Base-by-base conservation (phyloP, 1,140 invertebrate genomes). In the Scaptomyza graminum region DNA sequence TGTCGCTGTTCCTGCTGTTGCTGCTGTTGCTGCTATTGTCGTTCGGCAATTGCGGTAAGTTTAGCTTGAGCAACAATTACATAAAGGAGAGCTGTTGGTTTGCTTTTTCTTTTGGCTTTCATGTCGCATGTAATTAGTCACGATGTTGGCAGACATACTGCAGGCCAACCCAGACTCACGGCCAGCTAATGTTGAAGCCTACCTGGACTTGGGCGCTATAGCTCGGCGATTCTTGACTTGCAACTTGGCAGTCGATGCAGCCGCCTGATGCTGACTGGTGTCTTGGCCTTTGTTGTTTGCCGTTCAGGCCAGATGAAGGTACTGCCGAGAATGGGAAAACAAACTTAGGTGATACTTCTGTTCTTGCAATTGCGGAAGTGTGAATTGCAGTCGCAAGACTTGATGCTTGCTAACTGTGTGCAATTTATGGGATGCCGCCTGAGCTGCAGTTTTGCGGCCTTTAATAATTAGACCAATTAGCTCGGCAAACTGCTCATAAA, bases 121-220 rank as follows among this genome's bases (percentile, higher is more conserved):
- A 83, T 89, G 83, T 89, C 79, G 83, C 84, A 83, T 88, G 83
- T 88, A 88, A 88, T 88, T 88, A 88, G 83, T 88, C 83, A 88
- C 83, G 83, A 88, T 74, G 84, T 88, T 88, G 84, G 79, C 79
- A 83, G 84, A 87, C 83, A 89, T 47, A 87, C 83, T 83, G 79
- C 79, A 83, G 83, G 76, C 84, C 83, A 82, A 18, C 51, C 25
- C 34, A n/a, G 12, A n/a, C 37, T n/a, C 37, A 41, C 37, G 12
- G 37, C 37, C 39, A 55, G 68, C 61, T 65, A 57, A 62, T 71
- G 62, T 62, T 43, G 37, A 11, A 39, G 37, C 37, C 37, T 39
- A 12, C 37, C 28, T 57, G 63, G 31, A 25, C 22, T 39, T 81
- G 77, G 79, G 80, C 72, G 80, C 80, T 72, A 76, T 61, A 59